phyloP scores from a whole-genome alignment of 2,113 vertebrate genomes.

The Hypomesus transpacificus region DNA sequence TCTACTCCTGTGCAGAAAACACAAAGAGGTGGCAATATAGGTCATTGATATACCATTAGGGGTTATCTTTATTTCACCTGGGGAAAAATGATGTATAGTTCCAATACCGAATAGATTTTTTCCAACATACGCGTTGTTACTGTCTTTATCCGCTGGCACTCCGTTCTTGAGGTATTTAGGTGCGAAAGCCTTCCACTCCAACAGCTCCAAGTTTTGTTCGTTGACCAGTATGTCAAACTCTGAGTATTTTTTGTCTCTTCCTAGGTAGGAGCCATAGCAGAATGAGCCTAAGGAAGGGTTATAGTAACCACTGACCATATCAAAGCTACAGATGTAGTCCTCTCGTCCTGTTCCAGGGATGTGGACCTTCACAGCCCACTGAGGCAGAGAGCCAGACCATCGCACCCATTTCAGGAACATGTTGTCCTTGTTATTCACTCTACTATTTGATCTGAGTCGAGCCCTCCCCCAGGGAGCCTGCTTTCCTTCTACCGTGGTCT shows the following conservation, averaged over 20 bases:
- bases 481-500: too few species aligned
- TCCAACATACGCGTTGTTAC: neutral
- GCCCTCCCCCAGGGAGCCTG: too few species aligned
- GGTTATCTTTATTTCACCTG: too few species aligned
- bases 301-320: neutral
- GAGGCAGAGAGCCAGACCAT: neutral
- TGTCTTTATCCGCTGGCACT: too few species aligned
- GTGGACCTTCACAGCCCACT: neutral
- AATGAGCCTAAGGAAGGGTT: neutral
- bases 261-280: neutral
- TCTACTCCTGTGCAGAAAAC: too few species aligned
- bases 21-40: too few species aligned
- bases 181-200: neutral
- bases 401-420: neutral
- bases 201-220: neutral
- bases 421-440: too few species aligned
- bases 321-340: neutral
- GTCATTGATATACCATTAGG: too few species aligned
- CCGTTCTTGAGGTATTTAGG: too few species aligned
- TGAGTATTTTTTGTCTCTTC: neutral
- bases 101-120: neutral
- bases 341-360: neutral
- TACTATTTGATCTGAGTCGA: too few species aligned
- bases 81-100: too few species aligned
- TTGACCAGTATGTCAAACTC: neutral